Evolutionary conservation across 2,797 vertebrate genomes (phyloP).

Genomic region (Bradypus variegatus): DNA sequence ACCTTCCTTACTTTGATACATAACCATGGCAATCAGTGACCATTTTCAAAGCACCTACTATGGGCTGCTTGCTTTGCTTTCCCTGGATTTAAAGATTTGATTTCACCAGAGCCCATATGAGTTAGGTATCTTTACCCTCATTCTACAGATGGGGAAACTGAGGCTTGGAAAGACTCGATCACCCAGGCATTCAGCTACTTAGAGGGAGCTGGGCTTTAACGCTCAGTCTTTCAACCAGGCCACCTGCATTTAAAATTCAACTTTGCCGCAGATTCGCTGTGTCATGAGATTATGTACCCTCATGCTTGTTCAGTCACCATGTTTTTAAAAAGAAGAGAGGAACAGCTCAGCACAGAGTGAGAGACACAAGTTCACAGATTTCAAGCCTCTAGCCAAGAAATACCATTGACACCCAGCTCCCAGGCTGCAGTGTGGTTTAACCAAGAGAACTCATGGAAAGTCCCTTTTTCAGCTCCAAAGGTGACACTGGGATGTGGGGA

Average conservation of each 20-base stretch:
- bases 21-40: accelerated
- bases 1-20: not conserved
- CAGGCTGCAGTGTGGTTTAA: accelerated
- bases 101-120: accelerated
- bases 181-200: not conserved
- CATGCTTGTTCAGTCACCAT: not conserved
- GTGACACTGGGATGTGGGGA: not conserved
- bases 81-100: not conserved
- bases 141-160: not conserved
- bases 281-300: not conserved
- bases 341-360: not conserved
- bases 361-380: not conserved
- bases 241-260: not conserved
- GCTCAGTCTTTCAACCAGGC: not conserved
- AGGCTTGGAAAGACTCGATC: not conserved
- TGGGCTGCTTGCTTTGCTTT: not conserved
- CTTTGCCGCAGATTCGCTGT: accelerated
- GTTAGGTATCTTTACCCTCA: not conserved
- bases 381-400: no score
- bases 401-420: not conserved
- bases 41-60: accelerated
- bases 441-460: not conserved
- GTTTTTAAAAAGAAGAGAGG: not conserved
- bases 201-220: not conserved
- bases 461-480: not conserved